Conservation (phyloP, 2,113 vertebrate species). For the Salvelinus namaycush region DNA sequence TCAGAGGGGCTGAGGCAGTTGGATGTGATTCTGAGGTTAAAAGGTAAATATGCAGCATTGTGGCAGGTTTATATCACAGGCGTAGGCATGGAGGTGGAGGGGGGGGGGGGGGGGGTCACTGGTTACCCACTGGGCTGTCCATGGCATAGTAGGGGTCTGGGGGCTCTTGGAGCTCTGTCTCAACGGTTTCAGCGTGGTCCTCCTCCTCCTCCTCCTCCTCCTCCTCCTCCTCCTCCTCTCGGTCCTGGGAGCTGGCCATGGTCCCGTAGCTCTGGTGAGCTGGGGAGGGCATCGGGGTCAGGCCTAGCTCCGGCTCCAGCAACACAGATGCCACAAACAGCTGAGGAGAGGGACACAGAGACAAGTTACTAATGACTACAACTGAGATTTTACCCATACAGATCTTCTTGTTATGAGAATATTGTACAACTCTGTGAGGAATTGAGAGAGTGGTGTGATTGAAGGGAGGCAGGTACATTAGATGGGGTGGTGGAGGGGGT, state of each 20-base stretch:
- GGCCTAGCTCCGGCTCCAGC: conserved; percentile 88
- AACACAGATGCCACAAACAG: conserved; percentile 92
- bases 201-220: conserved; percentile 65
- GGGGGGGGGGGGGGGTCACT: conserved; percentile 72
- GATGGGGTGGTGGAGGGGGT: conserved; percentile 87
- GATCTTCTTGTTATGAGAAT: background rate
- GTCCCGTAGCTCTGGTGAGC: conserved; percentile 92
- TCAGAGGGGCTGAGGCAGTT: conserved; percentile 52
- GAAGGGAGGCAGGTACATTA: conserved; percentile 70
- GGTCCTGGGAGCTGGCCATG: conserved; percentile 80
- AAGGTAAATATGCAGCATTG: conserved; percentile 59
- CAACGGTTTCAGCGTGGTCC: conserved; percentile 74
- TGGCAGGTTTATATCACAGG: conserved; percentile 50
- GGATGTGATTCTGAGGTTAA: conserved; percentile 53
- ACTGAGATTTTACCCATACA: background rate
- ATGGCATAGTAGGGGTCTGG: conserved; percentile 74
- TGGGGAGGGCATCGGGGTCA: conserved; percentile 90
- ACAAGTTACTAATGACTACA: background rate
- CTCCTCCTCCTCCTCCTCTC: conserved; percentile 63
- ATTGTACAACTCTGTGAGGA: background rate
- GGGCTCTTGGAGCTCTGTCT: conserved; percentile 81
- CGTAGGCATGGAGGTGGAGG: conserved; percentile 35
- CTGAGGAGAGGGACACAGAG: conserved; percentile 64
- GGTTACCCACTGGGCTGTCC: conserved; percentile 80
- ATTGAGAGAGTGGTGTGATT: background rate